A percentile compares a stretch with the other conserved stretches of the same genome.
Evolutionary conservation across 2,797 vertebrate genomes (phyloP).

Genomic region (Acrossocheilus fasciatus): DNA sequence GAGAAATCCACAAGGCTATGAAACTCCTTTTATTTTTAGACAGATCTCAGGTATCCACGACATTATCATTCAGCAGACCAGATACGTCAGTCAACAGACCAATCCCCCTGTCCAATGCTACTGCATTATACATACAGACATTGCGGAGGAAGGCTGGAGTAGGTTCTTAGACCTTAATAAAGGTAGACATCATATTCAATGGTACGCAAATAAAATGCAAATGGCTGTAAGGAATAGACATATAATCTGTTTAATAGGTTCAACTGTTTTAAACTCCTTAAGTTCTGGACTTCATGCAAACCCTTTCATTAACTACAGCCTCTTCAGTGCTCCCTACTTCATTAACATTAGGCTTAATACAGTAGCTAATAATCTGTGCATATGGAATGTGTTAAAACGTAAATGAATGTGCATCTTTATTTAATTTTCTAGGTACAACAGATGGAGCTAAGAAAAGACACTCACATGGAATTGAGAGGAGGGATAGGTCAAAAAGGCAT

Average conservation of each 20-base stretch:
- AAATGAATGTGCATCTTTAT: constrained; percentile 64
- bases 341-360: constrained; percentile 77
- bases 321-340: constrained; percentile 75
- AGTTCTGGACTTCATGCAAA: background rate
- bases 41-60: background rate
- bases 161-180: background rate
- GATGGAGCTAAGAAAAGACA: constrained; percentile 45
- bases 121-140: background rate
- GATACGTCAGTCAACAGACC: constrained; percentile 11
- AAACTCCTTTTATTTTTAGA: constrained; percentile 42
- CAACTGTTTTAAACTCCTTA: background rate
- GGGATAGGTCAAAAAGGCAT: constrained; percentile 4
- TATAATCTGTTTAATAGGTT: background rate
- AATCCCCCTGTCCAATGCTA: background rate
- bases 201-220: background rate
- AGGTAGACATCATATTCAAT: background rate
- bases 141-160: background rate
- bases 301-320: constrained; percentile 69
- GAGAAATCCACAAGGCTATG: constrained; percentile 31
- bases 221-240: background rate
- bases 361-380: constrained; percentile 62
- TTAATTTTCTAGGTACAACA: constrained; percentile 63
- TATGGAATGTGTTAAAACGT: constrained; percentile 17
- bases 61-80: constrained; percentile 33
- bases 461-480: constrained; percentile 48